Percentiles rank a stretch among this genome's conserved stretches.
These are phyloP conservation scores for Circaetus cinerascens DNA, from an alignment of 2,113 vertebrate species.

Conservation along the genomic window DNA sequence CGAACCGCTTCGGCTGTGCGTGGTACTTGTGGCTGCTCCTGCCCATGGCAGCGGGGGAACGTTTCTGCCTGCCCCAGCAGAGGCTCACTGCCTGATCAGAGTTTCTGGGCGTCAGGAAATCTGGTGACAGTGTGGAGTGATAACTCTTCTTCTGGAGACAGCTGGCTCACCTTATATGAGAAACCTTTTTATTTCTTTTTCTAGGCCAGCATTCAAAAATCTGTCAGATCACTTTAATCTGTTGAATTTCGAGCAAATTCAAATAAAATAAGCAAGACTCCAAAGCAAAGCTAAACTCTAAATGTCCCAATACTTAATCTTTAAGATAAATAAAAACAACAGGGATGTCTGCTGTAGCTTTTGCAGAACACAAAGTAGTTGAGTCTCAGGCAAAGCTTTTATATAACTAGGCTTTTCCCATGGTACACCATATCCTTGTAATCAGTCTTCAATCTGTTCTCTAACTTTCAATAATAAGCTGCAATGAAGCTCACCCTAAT, in stretches of 20 bases:
- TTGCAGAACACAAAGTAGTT: background rate
- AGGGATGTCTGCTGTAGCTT: background rate
- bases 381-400: slow-evolving; percentile 24
- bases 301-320: slow-evolving; percentile 19
- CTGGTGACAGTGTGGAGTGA: background rate
- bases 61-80: background rate
- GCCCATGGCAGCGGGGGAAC: background rate
- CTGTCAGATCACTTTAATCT: slow-evolving; percentile 25
- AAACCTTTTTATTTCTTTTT: slow-evolving; percentile 18
- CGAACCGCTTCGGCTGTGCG: fast-evolving
- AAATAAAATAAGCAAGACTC: background rate
- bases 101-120: background rate
- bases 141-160: slow-evolving; percentile 26
- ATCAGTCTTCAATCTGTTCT: slow-evolving; percentile 24
- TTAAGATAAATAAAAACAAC: slow-evolving; percentile 33
- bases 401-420: background rate
- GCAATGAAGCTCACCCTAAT: background rate
- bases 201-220: slow-evolving; percentile 15
- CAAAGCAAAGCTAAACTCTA: slow-evolving; percentile 18
- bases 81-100: background rate
- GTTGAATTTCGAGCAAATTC: slow-evolving; percentile 13
- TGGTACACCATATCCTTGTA: background rate
- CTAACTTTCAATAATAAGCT: slow-evolving; percentile 3
- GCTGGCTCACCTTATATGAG: slow-evolving; percentile 34
- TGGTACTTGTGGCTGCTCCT: background rate